Percentiles rank a stretch among this genome's conserved stretches.
phyloP scores from a whole-genome alignment of 2,113 vertebrate species.

The Engystomops pustulosus region DNA sequence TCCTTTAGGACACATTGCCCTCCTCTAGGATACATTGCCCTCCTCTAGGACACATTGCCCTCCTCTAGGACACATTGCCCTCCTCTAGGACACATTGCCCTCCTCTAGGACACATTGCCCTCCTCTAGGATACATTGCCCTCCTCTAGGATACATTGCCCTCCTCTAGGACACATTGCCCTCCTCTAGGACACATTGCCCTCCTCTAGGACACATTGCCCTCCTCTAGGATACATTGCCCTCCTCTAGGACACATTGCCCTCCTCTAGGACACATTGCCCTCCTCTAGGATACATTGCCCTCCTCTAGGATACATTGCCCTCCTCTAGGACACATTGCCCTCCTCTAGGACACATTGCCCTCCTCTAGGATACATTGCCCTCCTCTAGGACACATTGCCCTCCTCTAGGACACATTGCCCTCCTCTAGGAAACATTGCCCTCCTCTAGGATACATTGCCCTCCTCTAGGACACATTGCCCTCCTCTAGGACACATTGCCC shows the following conservation, averaged over 20 bases:
- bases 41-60: background rate
- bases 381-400: background rate
- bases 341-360: no score
- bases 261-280: background rate
- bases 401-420: background rate
- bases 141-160: no score
- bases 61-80: background rate
- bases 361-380: background rate
- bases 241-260: no score
- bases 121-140: background rate
- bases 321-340: background rate
- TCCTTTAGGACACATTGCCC: background rate
- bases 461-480: background rate
- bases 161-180: background rate
- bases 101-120: background rate
- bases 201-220: background rate
- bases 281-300: background rate
- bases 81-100: no score
- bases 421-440: no score
- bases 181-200: background rate
- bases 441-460: background rate
- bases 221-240: background rate
- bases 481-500: no score
- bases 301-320: background rate
- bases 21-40: no score